Base-by-base conservation (phyloP, 2,797 vertebrate genomes). In the Merluccius polli region DNA sequence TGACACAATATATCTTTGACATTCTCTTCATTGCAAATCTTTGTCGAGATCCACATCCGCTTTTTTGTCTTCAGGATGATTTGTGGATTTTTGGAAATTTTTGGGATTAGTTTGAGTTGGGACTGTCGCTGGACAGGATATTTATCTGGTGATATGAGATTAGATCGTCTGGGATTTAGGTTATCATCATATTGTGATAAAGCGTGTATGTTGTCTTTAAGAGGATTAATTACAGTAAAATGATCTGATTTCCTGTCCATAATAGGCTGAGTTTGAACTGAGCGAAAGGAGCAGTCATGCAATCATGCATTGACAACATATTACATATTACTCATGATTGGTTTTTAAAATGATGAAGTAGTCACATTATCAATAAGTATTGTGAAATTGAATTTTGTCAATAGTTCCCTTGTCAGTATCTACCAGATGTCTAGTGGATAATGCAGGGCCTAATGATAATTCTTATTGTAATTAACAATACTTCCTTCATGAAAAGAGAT, bases 401-500 rank as follows among this genome's bases (percentile, higher is more conserved):
- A 52, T n/a, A 52, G 48, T 52, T n/a, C 5, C 18, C 6, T 2
- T 21, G 48, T n/a, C 48, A 21, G 21, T n/a, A 21, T n/a, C 41
- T 48, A 48, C 41, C 18, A 48, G 44, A 48, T 18, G 16, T 48
- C 13, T 48, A 16, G 44, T 48, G 18, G 18, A 21, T 52, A 52
- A 52, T 5, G 21, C 48, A 21, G 18, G 48, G 18, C 48, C 48
- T 21, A 6, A n/a, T 18, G 18, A n/a, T 52, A 4, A 38, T 21
- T 59, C 65, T 1, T 10, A 27, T 12, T 67, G 24, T 2, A 67
- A 67, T 76, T 65, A 18, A 13, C 41, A 52, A n/a, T 52, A 21
- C 21, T 52, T 52, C 16, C 41, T 5, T 75, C 41, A 16, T 75
- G 71, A 65, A 69, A 67, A 65, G 77, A 2, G 48, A 72, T 76